A percentile compares a stretch with the other conserved stretches of the same genome.
phyloP scores from a whole-genome alignment of 2,888 invertebrate genomes.

The Tetragonisca angustula region DNA sequence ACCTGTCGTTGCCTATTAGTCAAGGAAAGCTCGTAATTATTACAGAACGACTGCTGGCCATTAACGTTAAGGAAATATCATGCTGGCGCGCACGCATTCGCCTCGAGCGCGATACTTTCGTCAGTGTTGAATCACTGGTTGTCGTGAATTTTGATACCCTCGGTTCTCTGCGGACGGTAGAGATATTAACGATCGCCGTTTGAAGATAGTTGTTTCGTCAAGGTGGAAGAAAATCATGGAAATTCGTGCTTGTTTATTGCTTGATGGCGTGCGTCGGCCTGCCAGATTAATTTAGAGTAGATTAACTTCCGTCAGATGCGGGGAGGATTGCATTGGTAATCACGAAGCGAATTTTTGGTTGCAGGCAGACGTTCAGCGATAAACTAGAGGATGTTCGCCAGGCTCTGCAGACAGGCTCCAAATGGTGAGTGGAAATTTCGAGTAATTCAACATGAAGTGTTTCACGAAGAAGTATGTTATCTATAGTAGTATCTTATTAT shows the following conservation, averaged over 20 bases:
- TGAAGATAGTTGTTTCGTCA: background rate
- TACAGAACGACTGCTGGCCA: constrained; percentile 53
- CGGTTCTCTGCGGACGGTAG: background rate
- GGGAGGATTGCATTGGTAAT: background rate
- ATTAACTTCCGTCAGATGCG: background rate
- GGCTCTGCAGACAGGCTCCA: constrained; percentile 74
- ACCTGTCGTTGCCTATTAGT: constrained; percentile 69
- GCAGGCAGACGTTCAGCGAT: constrained; percentile 55
- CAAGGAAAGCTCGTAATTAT: constrained; percentile 66
- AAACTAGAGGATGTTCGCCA: constrained; percentile 73
- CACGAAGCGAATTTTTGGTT: constrained; percentile 19
- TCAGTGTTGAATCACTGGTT: constrained; percentile 14
- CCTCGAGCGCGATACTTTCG: constrained; percentile 43
- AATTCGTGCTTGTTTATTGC: background rate
- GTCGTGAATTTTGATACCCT: constrained; percentile 51
- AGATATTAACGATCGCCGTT: constrained; percentile 32
- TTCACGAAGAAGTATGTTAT: too few relatives aligned
- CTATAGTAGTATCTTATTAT: too few relatives aligned
- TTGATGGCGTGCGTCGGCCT: constrained; percentile 20
- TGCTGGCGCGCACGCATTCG: constrained; percentile 20
- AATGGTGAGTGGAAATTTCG: constrained; percentile 65
- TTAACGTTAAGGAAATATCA: constrained; percentile 62
- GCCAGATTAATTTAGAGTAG: background rate
- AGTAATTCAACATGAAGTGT: too few relatives aligned
- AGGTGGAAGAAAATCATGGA: background rate